Percentiles rank a stretch among this genome's conserved stretches.
Conservation (phyloP, 2,888 invertebrate species). For the Pandemis heparana region DNA sequence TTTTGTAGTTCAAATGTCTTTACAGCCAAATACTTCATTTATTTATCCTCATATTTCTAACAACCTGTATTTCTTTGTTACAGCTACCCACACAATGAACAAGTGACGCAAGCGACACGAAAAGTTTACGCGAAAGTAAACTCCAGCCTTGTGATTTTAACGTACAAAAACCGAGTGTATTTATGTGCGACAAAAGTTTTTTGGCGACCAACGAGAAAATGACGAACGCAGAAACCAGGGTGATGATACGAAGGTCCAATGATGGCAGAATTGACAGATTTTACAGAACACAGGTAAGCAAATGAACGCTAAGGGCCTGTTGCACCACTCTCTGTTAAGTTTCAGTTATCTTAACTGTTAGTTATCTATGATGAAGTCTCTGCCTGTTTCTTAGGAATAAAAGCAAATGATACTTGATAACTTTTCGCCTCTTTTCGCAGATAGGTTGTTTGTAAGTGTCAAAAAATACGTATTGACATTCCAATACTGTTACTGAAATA, state of each 20-base stretch:
- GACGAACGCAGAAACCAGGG: constrained; percentile 80
- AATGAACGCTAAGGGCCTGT: neutral
- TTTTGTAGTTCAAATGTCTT: too few species aligned
- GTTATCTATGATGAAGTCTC: too few species aligned
- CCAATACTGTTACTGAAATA: too few species aligned
- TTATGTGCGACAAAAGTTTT: constrained; percentile 75
- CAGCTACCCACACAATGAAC: constrained; percentile 49
- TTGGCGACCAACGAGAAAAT: constrained; percentile 66
- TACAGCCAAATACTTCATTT: too few species aligned
- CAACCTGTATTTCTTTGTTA: constrained; percentile 48
- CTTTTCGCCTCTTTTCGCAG: too few species aligned
- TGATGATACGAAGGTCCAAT: constrained; percentile 76
- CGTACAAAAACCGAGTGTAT: constrained; percentile 44
- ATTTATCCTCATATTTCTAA: neutral
- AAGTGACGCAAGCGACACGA: constrained; percentile 20
- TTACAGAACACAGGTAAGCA: constrained; percentile 74
- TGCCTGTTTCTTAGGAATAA: too few species aligned
- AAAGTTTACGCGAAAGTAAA: neutral
- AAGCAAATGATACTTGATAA: too few species aligned
- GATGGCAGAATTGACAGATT: constrained; percentile 64
- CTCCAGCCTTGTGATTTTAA: neutral
- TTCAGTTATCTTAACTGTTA: too few species aligned
- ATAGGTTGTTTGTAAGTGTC: too few species aligned
- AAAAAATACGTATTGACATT: too few species aligned
- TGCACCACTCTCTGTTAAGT: too few species aligned